These are phyloP conservation scores for Ophioderma brevispina DNA, from an alignment of 35 echinoderm and acorn worm species.

Conservation along the genomic window DNA sequence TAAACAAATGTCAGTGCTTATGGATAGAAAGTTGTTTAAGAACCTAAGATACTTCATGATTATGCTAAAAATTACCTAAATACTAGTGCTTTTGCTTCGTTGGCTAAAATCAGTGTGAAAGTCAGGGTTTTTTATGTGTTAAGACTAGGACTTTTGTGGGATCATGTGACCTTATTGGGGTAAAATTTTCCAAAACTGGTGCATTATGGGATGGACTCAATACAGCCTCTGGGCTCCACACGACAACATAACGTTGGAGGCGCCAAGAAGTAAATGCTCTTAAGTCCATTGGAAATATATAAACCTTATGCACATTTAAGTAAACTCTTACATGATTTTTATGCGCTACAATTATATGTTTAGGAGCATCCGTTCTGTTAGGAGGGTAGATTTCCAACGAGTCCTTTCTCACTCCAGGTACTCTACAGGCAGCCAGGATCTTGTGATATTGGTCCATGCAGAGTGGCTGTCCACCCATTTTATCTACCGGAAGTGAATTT, in stretches of 20 bases:
- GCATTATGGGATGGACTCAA: too few relatives aligned
- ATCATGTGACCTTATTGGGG: too few relatives aligned
- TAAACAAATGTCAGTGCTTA: too few relatives aligned
- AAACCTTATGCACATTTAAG: background rate
- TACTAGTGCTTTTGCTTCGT: too few relatives aligned
- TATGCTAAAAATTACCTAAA: too few relatives aligned
- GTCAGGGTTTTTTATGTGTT: too few relatives aligned
- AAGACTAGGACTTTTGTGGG: too few relatives aligned
- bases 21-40: too few relatives aligned
- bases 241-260: background rate
- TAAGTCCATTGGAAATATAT: background rate
- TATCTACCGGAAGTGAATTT: conserved; percentile 79
- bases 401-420: conserved; percentile 85
- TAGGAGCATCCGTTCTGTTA: conserved; percentile 68
- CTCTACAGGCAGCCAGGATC: conserved; percentile 80
- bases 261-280: background rate
- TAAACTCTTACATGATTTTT: conserved; percentile 92
- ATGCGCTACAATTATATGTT: conserved; percentile 80
- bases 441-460: conserved; percentile 99
- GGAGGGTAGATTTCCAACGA: conserved; percentile 59
- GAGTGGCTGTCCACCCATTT: conserved; percentile 74
- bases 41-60: too few relatives aligned
- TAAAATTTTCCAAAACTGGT: too few relatives aligned
- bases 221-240: background rate
- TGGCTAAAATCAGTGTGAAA: too few relatives aligned